These are phyloP conservation scores for Arbacia lixula DNA, from an alignment of 53 echinoderm and acorn worm species.

Conservation along the genomic window DNA sequence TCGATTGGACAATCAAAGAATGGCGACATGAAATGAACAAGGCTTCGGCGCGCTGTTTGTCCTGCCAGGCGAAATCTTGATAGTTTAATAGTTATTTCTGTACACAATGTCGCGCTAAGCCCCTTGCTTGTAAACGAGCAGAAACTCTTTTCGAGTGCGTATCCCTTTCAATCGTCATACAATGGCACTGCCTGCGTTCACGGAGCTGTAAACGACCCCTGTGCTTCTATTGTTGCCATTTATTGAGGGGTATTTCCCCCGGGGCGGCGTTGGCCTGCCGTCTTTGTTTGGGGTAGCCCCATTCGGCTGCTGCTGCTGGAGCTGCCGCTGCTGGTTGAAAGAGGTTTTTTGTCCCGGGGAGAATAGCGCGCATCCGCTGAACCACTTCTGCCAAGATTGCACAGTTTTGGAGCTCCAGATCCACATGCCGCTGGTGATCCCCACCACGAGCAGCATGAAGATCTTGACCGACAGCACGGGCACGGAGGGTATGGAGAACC, in stretches of 20 bases:
- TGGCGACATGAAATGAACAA: no score
- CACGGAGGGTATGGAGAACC: slow-evolving; percentile 82
- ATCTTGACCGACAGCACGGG: slow-evolving; percentile 87
- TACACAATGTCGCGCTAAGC: slow-evolving; percentile 32
- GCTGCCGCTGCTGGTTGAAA: slow-evolving; percentile 28
- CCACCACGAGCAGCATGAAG: slow-evolving; percentile 95
- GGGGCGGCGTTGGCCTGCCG: slow-evolving; percentile 42
- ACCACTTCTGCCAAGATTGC: slow-evolving; percentile 89
- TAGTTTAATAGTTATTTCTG: slow-evolving; percentile 35
- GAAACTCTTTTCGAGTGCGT: slow-evolving; percentile 11
- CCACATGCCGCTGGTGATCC: slow-evolving; percentile 99
- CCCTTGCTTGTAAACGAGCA: slow-evolving; percentile 15
- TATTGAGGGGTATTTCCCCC: slow-evolving; percentile 57
- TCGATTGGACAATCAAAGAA: no score
- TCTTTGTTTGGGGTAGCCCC: slow-evolving; percentile 49
- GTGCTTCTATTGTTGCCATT: slow-evolving; percentile 47
- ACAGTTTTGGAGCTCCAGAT: slow-evolving; percentile 98
- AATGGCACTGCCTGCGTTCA: slow-evolving; percentile 57
- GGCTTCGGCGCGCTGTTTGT: background rate
- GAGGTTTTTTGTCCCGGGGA: slow-evolving; percentile 27
- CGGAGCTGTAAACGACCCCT: slow-evolving; percentile 49
- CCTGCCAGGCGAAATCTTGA: background rate
- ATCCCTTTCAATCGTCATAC: slow-evolving; percentile 56
- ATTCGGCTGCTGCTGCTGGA: slow-evolving; percentile 3
- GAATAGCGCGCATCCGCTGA: slow-evolving; percentile 47